phyloP scores from a whole-genome alignment of 2,113 vertebrate genomes.

The Podarcis cretensis region DNA sequence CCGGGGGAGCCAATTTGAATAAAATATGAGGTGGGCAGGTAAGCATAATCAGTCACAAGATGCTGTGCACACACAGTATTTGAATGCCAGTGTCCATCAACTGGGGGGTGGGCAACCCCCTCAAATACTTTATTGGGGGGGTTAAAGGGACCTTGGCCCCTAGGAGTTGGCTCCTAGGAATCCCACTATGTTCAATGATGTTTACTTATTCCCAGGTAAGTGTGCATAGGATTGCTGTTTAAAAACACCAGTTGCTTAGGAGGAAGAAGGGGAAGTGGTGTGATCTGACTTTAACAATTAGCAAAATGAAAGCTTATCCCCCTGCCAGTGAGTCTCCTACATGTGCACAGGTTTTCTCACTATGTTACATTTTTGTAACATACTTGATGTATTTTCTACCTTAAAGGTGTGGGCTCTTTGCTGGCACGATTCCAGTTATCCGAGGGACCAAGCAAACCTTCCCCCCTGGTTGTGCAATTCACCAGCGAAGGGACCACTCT shows the following conservation, averaged over 20 bases:
- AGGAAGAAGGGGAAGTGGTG: neutral
- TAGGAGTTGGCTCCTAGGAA: neutral
- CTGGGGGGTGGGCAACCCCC: too few relatives aligned
- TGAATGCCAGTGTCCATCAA: too few relatives aligned
- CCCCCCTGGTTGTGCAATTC: slow-evolving; percentile 94
- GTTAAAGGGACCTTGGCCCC: too few relatives aligned
- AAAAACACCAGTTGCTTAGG: neutral
- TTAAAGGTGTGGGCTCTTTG: slow-evolving; percentile 90
- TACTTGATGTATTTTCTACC: neutral
- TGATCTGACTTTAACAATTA: neutral
- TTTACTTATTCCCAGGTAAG: neutral
- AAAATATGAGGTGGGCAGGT: too few relatives aligned
- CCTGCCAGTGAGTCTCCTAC: neutral
- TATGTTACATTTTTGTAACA: neutral
- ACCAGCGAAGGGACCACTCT: slow-evolving; percentile 97
- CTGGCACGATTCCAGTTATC: slow-evolving; percentile 93
- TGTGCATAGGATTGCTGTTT: neutral
- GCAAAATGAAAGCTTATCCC: neutral
- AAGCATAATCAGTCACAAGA: too few relatives aligned
- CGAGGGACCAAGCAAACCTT: slow-evolving; percentile 91
- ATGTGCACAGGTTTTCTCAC: neutral
- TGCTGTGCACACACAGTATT: too few relatives aligned
- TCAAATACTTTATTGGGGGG: too few relatives aligned
- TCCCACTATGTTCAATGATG: neutral
- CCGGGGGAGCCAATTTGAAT: too few relatives aligned